phyloP scores from a whole-genome alignment of 2,113 vertebrate species.

The Myrmophylax atrothorax region DNA sequence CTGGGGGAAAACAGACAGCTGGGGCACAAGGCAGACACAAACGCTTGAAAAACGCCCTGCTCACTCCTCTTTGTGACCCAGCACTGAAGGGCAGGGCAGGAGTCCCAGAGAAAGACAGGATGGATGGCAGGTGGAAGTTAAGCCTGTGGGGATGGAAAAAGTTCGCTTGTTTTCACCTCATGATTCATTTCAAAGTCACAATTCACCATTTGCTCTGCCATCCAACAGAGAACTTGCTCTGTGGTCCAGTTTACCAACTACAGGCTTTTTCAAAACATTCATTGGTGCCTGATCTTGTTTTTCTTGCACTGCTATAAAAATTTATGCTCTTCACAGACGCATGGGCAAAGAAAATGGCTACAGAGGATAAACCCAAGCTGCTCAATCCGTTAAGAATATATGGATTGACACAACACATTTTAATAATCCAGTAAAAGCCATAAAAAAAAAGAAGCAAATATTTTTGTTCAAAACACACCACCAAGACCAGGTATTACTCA shows the following conservation, averaged over 20 bases:
- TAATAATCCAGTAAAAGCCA: slow-evolving; percentile 8
- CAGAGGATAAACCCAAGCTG: background rate
- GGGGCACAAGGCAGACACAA: background rate
- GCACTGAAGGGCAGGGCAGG: background rate
- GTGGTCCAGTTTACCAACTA: background rate
- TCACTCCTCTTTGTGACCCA: background rate
- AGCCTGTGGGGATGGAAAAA: background rate
- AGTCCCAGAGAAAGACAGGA: background rate
- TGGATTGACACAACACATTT: background rate
- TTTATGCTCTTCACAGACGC: background rate
- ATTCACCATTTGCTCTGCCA: background rate
- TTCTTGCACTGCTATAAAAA: background rate
- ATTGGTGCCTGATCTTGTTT: background rate
- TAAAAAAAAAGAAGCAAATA: slow-evolving; percentile 19
- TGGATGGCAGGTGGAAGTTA: background rate
- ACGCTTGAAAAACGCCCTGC: background rate
- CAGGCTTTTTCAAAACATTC: background rate
- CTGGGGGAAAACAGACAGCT: background rate
- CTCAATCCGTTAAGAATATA: background rate
- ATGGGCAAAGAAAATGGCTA: background rate
- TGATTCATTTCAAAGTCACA: background rate
- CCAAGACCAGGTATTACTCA: background rate
- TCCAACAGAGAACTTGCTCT: background rate
- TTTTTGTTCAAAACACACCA: background rate
- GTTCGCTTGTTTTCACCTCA: background rate